These are phyloP conservation scores for Lysandra coridon DNA, from an alignment of 2,888 invertebrate species.

Conservation along the genomic window DNA sequence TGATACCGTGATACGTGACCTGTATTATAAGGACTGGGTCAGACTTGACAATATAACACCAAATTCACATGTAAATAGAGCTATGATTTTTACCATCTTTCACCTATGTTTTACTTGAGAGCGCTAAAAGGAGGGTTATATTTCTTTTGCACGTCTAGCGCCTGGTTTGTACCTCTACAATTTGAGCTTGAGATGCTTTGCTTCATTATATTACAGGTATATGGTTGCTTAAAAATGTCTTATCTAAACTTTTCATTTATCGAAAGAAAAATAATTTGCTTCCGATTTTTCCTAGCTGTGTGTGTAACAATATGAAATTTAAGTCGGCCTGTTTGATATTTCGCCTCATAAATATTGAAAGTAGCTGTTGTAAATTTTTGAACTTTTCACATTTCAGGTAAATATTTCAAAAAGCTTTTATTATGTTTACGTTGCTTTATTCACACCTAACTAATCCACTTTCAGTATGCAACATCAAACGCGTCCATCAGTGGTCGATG, in stretches of 20 bases:
- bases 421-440: conserved; percentile 3
- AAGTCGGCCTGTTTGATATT: not conserved
- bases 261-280: too few relatives aligned
- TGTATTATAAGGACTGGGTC: not conserved
- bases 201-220: too few relatives aligned
- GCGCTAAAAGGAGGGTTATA: too few relatives aligned
- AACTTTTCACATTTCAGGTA: not conserved
- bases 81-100: too few relatives aligned
- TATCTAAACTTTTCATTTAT: too few relatives aligned
- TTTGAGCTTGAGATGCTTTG: too few relatives aligned
- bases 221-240: too few relatives aligned
- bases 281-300: too few relatives aligned
- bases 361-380: not conserved
- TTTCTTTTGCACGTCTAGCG: too few relatives aligned
- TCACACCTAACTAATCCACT: conserved; percentile 22
- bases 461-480: conserved; percentile 36
- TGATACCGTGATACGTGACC: not conserved
- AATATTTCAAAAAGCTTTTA: conserved; percentile 6
- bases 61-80: not conserved
- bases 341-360: not conserved
- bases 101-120: too few relatives aligned
- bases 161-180: too few relatives aligned
- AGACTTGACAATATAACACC: not conserved
- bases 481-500: conserved; percentile 34
- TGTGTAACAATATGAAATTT: too few relatives aligned